A percentile compares a stretch with the other conserved stretches of the same genome.
phyloP scores from a whole-genome alignment of 1,140 invertebrate species.

The Polyergus mexicanus region DNA sequence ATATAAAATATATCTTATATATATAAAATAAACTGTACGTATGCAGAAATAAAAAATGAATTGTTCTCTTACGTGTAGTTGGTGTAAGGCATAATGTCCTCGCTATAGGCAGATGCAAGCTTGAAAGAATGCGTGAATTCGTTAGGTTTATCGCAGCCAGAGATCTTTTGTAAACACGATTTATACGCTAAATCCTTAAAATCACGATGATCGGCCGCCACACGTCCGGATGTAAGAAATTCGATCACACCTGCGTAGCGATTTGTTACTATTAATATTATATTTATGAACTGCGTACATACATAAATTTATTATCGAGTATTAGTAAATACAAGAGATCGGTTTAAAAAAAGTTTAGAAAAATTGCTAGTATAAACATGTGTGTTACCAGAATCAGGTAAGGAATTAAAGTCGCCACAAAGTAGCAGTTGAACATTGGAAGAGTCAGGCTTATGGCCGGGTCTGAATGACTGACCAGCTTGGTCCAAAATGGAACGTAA shows the following conservation, averaged over 20 bases:
- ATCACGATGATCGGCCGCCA: conserved; percentile 96
- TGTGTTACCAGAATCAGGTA: conserved; percentile 96
- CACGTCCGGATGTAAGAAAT: conserved; percentile 95
- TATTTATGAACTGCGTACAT: conserved; percentile 3
- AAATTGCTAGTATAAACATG: not conserved
- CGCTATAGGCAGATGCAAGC: conserved; percentile 96
- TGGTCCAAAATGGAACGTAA: conserved; percentile 94
- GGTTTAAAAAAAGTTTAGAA: not conserved
- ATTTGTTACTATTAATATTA: conserved; percentile 60
- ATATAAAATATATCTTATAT: not conserved
- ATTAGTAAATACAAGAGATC: not conserved
- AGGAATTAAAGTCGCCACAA: conserved; percentile 99
- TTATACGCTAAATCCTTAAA: conserved; percentile 99
- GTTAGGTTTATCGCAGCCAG: conserved; percentile 93
- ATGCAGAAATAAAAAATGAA: not conserved
- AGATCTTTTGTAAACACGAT: conserved; percentile 95
- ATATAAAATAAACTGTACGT: not conserved
- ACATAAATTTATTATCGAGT: not conserved
- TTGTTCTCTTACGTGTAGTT: conserved; percentile 97
- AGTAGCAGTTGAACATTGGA: conserved; percentile 97
- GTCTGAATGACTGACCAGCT: conserved; percentile 89
- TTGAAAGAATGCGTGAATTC: conserved; percentile 99
- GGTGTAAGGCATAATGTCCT: conserved; percentile 98
- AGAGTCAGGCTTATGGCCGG: conserved; percentile 89
- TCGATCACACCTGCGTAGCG: conserved; percentile 95